A percentile compares a stretch with the other conserved stretches of the same genome.
Conservation (phyloP, 2,888 invertebrate genomes). For the Ptychoptera albimana region DNA sequence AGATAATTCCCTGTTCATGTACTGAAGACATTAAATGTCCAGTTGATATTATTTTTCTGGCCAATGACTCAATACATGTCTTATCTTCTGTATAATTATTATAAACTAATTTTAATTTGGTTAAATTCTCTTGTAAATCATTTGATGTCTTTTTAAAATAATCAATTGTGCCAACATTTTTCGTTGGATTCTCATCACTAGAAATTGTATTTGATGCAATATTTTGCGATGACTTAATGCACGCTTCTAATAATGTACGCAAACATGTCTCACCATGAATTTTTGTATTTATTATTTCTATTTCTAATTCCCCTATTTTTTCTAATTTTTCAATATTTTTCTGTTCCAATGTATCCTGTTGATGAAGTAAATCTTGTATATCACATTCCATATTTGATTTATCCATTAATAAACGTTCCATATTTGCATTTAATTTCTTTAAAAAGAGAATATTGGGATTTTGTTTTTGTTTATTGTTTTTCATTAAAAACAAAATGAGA, state of each 20-base stretch:
- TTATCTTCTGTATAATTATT: conserved; percentile 21
- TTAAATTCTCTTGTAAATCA: conserved; percentile 15
- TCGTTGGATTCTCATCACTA: conserved; percentile 13
- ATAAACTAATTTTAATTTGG: conserved; percentile 15
- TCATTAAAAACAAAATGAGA: background rate
- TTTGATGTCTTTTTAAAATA: conserved; percentile 18
- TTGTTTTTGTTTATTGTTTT: too few relatives aligned
- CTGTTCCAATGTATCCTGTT: conserved; percentile 46
- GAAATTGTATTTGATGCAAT: conserved; percentile 14
- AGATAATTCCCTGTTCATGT: conserved; percentile 57
- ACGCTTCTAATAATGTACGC: conserved; percentile 15
- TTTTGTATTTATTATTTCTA: conserved; percentile 18
- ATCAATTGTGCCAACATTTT: conserved; percentile 13
- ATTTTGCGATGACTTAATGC: conserved; percentile 16
- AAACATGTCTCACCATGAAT: conserved; percentile 20
- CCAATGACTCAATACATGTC: conserved; percentile 17
- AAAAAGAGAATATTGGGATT: too few relatives aligned
- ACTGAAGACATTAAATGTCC: conserved; percentile 40
- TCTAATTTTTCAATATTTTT: conserved; percentile 6
- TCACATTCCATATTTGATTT: conserved; percentile 39
- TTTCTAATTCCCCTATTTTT: conserved; percentile 15
- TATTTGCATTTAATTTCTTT: conserved; percentile 44
- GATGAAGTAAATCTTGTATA: conserved; percentile 46
- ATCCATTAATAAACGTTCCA: conserved; percentile 37
- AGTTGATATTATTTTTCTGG: conserved; percentile 15